phyloP scores from a whole-genome alignment of 2,797 vertebrate species.

The Nannoperca australis region DNA sequence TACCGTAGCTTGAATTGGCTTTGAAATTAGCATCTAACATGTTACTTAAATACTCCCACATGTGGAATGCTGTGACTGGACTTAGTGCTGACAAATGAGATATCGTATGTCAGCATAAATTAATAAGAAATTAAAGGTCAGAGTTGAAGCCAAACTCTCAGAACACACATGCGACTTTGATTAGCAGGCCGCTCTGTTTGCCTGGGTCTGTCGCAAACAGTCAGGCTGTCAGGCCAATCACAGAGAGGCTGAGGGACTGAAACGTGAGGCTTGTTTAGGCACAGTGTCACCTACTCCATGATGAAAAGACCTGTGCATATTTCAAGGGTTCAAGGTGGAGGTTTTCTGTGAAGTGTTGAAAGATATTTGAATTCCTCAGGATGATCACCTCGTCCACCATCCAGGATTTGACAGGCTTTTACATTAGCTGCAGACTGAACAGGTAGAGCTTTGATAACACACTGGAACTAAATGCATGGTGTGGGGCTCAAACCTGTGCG shows the following conservation, averaged over 20 bases:
- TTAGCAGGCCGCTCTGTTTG: slow-evolving; percentile 51
- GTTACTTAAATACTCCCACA: slow-evolving; percentile 33
- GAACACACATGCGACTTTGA: slow-evolving; percentile 52
- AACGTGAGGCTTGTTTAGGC: slow-evolving; percentile 39
- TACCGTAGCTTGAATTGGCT: not conserved
- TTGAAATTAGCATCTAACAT: slow-evolving; percentile 3
- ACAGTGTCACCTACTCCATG: slow-evolving; percentile 28
- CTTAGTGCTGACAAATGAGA: slow-evolving; percentile 61
- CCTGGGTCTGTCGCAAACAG: slow-evolving; percentile 51
- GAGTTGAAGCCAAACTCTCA: slow-evolving; percentile 45
- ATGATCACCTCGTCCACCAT: not conserved
- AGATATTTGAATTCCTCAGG: slow-evolving; percentile 8
- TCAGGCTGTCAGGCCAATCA: slow-evolving; percentile 20
- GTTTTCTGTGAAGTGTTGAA: slow-evolving; percentile 1
- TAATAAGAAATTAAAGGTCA: slow-evolving; percentile 68
- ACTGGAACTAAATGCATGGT: too few species aligned
- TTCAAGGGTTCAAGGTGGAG: slow-evolving; percentile 13
- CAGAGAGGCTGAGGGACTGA: slow-evolving; percentile 1
- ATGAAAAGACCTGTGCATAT: slow-evolving; percentile 33
- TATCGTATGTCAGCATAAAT: slow-evolving; percentile 59
- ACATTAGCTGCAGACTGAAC: not conserved
- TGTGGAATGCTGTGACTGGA: slow-evolving; percentile 53
- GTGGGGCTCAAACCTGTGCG: too few species aligned
- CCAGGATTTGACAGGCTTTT: not conserved
- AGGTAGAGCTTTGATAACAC: not conserved